Conservation (phyloP, 2,797 vertebrate species). For the Argentina silus region DNA sequence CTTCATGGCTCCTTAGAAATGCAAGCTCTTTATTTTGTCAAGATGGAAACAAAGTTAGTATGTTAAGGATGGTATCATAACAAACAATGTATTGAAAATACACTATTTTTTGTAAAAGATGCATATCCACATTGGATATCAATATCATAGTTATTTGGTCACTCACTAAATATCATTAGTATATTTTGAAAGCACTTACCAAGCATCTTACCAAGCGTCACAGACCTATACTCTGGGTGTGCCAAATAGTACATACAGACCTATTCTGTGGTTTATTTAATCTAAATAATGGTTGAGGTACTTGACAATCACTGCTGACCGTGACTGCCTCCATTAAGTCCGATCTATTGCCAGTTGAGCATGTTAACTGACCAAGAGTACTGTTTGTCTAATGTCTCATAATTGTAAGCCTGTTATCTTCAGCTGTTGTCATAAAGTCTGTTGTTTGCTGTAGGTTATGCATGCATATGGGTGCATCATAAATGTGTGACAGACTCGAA, state of each 20-base stretch:
- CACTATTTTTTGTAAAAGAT: neutral
- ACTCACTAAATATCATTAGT: neutral
- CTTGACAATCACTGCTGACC: constrained; percentile 9
- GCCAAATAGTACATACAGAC: neutral
- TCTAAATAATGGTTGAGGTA: neutral
- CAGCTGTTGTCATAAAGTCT: neutral
- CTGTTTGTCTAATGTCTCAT: neutral
- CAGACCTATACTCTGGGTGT: neutral
- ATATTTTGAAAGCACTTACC: constrained; percentile 3
- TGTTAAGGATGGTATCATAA: neutral
- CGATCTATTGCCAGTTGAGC: neutral
- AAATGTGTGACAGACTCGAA: neutral
- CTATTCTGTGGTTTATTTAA: neutral
- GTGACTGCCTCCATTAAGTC: neutral
- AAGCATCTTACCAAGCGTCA: neutral
- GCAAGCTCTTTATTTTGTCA: neutral
- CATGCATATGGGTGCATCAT: constrained; percentile 2
- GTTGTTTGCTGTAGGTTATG: neutral
- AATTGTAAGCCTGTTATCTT: neutral
- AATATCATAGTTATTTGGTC: neutral
- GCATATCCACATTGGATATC: neutral
- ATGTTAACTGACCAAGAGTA: neutral
- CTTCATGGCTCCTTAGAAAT: neutral
- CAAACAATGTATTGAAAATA: neutral
- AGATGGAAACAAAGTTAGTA: neutral